Base-by-base conservation (phyloP, 2,888 invertebrate species). In the Latrodectus hesperus region DNA sequence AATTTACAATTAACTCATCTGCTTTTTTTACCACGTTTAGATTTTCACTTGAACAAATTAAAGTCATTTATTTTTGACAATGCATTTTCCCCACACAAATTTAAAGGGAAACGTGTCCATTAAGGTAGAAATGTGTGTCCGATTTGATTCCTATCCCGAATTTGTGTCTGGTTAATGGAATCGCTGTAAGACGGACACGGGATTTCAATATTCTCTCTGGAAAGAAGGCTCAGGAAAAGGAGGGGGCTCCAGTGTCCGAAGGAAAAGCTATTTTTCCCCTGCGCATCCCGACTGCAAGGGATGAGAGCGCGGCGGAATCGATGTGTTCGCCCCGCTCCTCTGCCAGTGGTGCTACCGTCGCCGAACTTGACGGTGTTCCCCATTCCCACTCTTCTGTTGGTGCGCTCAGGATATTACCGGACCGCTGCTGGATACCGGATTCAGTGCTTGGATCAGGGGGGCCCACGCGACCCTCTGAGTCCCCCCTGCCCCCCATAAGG, bases 401-500 rank as follows among this genome's bases (percentile, higher is more conserved):
- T 65, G 65, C 64, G 49, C 71, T 53, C 51, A 65, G 73, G 84
- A 71, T 82, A 74, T 26, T 51, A 49, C 78, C 73, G 84, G 84
- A 84, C 84, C 60, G 73, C 72, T 68, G 73, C 72, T 84, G 84
- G 84, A 84, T 84, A 84, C 77, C 55, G 53, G 78, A 70, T 60
- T 64, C 64, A 67, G 79, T 70, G 73, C 75, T 67, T 74, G 73
- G 71, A 53, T 52, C 64, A 70, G 76, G 86, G 86, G 86, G 86
- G 72, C 76, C 71, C 76, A 52, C 77, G 53, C 75, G 53, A 17
- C 49, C 74, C 75, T 53, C 76, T 72, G 78, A 60, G 82, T 52
- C 74, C 65, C 75, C 74, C 53, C 72, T 52, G 51, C 67, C 73
- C 38, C 53, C 73, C 51, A 65, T 52, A 26, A 53, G 26, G 52